These are phyloP conservation scores for Mastomys coucha DNA, from an alignment of 2,113 vertebrate species.

Conservation along the genomic window DNA sequence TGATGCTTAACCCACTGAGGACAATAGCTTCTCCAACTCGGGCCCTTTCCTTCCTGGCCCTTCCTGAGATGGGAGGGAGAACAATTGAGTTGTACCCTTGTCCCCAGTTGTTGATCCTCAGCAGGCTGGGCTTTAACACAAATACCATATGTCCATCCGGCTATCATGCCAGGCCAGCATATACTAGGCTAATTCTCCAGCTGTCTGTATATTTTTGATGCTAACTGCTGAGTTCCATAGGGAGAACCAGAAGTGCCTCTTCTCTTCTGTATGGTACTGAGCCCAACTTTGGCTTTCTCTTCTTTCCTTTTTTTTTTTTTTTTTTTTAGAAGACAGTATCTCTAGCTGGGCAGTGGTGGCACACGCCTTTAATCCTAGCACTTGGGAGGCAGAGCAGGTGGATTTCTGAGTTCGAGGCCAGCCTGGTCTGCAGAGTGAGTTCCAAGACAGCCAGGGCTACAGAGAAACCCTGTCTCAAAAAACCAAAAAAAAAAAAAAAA, in stretches of 20 bases:
- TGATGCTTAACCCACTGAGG: background rate
- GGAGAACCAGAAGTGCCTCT: background rate
- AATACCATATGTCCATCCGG: conserved; percentile 72
- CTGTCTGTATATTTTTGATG: background rate
- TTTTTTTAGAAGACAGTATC: background rate
- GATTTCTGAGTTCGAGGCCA: too few species aligned
- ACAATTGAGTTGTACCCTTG: conserved; percentile 71
- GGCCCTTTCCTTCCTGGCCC: conserved; percentile 79
- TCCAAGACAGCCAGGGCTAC: too few species aligned
- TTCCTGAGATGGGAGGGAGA: conserved; percentile 68
- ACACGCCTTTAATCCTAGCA: too few species aligned
- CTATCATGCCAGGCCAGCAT: fast-evolving
- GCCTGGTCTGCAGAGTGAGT: too few species aligned
- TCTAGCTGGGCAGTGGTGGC: too few species aligned
- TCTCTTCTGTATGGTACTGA: background rate
- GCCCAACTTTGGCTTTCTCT: background rate
- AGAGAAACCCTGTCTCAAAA: too few species aligned
- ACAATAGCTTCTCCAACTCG: conserved; percentile 52
- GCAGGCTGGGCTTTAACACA: conserved; percentile 48
- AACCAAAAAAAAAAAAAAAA: too few species aligned
- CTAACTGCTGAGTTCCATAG: background rate
- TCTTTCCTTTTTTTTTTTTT: background rate
- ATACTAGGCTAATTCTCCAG: background rate
- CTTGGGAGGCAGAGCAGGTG: too few species aligned
- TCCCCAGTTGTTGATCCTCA: conserved; percentile 41